Evolutionary conservation across 2,797 vertebrate species (phyloP).

Genomic region (Trachurus trachurus): DNA sequence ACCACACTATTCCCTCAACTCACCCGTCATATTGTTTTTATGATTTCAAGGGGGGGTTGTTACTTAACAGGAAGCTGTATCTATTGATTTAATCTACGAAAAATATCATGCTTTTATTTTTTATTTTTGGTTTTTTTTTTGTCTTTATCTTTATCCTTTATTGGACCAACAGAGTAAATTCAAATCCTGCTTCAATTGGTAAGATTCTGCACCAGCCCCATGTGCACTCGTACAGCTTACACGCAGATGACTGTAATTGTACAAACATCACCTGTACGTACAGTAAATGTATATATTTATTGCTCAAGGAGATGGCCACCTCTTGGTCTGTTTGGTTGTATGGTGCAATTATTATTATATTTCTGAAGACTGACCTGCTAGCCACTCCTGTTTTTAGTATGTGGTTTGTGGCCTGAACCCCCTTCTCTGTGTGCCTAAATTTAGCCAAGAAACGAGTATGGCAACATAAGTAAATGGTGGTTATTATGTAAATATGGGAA

Average conservation of each 20-base stretch:
- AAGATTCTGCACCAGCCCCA: slow-evolving; percentile 79
- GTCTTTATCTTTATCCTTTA: slow-evolving; percentile 31
- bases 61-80: slow-evolving; percentile 42
- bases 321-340: slow-evolving; percentile 74
- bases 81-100: slow-evolving; percentile 32
- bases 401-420: slow-evolving; percentile 84
- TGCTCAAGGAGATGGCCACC: slow-evolving; percentile 68
- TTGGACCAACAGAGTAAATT: slow-evolving; percentile 61
- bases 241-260: slow-evolving; percentile 72
- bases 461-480: slow-evolving; percentile 83
- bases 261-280: slow-evolving; percentile 67
- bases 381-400: slow-evolving; percentile 82
- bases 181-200: slow-evolving; percentile 47
- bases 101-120: slow-evolving; percentile 13
- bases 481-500: slow-evolving; percentile 89
- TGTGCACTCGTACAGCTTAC: slow-evolving; percentile 63
- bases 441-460: slow-evolving; percentile 85
- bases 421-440: slow-evolving; percentile 87
- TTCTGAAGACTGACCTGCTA: slow-evolving; percentile 77
- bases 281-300: slow-evolving; percentile 79
- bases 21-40: slow-evolving; percentile 43
- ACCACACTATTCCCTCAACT: slow-evolving; percentile 31
- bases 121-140: background rate
- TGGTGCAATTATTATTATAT: slow-evolving; percentile 73
- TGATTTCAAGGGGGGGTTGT: slow-evolving; percentile 47